phyloP scores from a whole-genome alignment of 92 coral and sea anemone species.

The Actinernus sp. region DNA sequence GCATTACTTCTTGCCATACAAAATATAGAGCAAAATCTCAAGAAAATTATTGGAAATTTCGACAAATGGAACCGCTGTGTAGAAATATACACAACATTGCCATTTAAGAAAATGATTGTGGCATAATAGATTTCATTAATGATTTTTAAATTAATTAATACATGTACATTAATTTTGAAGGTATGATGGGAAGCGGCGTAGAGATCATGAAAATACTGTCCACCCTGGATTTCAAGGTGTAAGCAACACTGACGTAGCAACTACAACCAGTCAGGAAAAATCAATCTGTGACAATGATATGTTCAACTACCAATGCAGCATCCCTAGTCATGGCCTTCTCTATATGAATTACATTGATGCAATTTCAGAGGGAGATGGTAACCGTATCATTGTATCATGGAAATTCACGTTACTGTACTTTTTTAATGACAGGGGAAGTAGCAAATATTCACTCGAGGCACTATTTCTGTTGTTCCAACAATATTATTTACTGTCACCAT shows the following conservation, averaged over 20 bases:
- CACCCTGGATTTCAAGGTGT: no score
- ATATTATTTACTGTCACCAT: constrained; percentile 1
- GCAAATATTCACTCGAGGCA: constrained; percentile 8
- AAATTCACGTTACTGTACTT: neutral
- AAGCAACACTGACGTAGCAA: constrained; percentile 13
- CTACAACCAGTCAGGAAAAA: constrained; percentile 5
- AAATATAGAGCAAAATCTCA: no score
- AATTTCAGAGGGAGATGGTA: neutral
- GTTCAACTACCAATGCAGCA: constrained; percentile 17
- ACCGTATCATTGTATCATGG: neutral
- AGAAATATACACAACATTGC: no score
- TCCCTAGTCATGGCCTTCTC: constrained; percentile 3
- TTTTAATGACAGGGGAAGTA: constrained; percentile 2
- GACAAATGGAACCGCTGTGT: no score
- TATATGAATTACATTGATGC: constrained; percentile 3
- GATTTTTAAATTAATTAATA: no score
- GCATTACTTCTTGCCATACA: no score
- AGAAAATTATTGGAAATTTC: no score
- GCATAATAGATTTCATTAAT: no score
- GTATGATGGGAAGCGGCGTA: no score
- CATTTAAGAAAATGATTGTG: no score
- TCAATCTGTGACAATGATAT: constrained; percentile 17
- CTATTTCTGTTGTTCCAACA: constrained; percentile 8
- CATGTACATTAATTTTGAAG: no score
- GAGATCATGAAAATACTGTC: no score